Evolutionary conservation across 2,113 vertebrate genomes (phyloP).

Genomic region (Zosterops hypoxanthus): DNA sequence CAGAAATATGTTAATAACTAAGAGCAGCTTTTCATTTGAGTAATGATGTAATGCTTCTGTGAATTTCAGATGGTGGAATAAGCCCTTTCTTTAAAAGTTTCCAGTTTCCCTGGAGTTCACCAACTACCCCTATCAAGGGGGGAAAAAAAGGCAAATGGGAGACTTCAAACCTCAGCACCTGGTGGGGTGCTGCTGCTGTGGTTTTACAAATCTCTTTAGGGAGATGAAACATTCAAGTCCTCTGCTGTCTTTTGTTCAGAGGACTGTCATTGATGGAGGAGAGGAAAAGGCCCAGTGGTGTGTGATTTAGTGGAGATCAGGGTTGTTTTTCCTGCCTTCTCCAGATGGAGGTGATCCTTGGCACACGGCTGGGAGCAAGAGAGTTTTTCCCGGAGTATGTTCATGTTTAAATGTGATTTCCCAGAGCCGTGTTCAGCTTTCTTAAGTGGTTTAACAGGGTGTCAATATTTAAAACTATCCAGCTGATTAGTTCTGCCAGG

Average conservation of each 20-base stretch:
- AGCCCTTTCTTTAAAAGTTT: slow-evolving; percentile 28
- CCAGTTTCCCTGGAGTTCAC: slow-evolving; percentile 1
- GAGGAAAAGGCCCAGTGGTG: neutral
- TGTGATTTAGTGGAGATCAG: neutral
- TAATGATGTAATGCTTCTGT: slow-evolving; percentile 31
- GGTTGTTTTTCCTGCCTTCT: neutral
- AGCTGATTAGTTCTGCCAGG: neutral
- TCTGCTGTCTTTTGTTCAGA: neutral
- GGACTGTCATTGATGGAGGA: neutral
- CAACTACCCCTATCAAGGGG: neutral
- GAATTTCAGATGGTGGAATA: slow-evolving; percentile 27
- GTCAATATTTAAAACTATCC: neutral
- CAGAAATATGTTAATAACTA: slow-evolving; percentile 4
- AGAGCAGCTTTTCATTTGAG: slow-evolving; percentile 55
- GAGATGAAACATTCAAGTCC: neutral
- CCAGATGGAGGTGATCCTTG: neutral
- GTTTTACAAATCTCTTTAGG: neutral
- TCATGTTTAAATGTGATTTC: neutral
- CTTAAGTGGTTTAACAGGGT: neutral
- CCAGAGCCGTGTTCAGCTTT: neutral
- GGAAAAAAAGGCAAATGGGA: neutral
- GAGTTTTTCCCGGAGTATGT: neutral
- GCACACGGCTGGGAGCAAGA: neutral
- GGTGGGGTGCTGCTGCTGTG: neutral
- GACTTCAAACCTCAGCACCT: slow-evolving; percentile 18